These are phyloP conservation scores for Acleris sparsana DNA, from an alignment of 2,888 invertebrate species.

Conservation along the genomic window DNA sequence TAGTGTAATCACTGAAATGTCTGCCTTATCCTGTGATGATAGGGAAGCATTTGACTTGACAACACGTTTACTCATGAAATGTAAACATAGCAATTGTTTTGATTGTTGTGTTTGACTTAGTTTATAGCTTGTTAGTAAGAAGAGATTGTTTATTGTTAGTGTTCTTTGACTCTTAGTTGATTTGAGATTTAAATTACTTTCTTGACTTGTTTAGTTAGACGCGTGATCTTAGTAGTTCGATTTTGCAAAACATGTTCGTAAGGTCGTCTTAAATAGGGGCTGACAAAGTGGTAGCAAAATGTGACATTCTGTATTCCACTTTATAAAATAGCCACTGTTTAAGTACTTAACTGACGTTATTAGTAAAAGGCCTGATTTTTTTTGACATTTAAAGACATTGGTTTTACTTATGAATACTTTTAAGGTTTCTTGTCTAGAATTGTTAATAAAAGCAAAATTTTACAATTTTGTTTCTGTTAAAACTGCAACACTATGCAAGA, in stretches of 20 bases:
- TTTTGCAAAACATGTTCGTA: constrained; percentile 1
- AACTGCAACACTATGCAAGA: neutral
- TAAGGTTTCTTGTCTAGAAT: too few relatives aligned
- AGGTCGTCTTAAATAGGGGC: constrained; percentile 5
- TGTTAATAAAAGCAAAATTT: neutral
- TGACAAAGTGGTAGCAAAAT: constrained; percentile 6
- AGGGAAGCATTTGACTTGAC: constrained; percentile 40
- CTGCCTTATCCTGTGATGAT: constrained; percentile 43
- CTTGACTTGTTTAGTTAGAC: constrained; percentile 40
- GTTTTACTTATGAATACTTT: neutral
- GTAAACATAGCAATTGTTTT: constrained; percentile 7
- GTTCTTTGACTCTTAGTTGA: constrained; percentile 14
- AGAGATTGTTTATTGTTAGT: constrained; percentile 20
- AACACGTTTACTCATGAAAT: constrained; percentile 24
- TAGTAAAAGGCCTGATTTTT: neutral
- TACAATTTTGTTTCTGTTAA: neutral
- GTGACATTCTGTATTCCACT: constrained; percentile 9
- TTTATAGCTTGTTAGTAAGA: constrained; percentile 31
- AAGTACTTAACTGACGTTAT: neutral
- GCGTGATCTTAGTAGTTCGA: constrained; percentile 41
- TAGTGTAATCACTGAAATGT: too few relatives aligned
- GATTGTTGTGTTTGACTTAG: constrained; percentile 20
- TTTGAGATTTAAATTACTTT: constrained; percentile 25
- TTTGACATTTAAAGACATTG: neutral
- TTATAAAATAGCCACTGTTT: neutral